A percentile compares a stretch with the other conserved stretches of the same genome.
phyloP scores from a whole-genome alignment of 2,888 invertebrate genomes.

The Pocota personata region DNA sequence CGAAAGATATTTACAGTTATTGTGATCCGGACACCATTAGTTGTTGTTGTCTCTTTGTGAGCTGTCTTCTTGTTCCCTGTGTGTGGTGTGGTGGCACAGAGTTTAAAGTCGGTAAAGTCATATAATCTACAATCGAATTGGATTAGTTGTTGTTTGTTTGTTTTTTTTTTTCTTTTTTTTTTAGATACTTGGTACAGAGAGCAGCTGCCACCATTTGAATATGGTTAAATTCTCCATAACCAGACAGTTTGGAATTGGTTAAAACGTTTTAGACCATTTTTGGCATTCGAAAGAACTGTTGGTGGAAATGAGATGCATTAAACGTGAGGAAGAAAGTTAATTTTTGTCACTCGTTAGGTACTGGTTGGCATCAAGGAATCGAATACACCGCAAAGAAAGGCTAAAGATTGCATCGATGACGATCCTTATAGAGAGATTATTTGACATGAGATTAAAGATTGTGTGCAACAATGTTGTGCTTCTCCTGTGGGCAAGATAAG shows the following conservation, averaged over 20 bases:
- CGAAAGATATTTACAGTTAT: slow-evolving; percentile 66
- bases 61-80: slow-evolving; percentile 21
- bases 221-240: slow-evolving; percentile 57
- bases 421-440: slow-evolving; percentile 53
- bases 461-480: slow-evolving; percentile 28
- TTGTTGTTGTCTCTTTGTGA: slow-evolving; percentile 18
- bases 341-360: slow-evolving; percentile 49
- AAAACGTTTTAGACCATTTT: slow-evolving; percentile 68
- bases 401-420: slow-evolving; percentile 45
- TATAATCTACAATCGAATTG: slow-evolving; percentile 64
- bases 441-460: slow-evolving; percentile 43
- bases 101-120: slow-evolving; percentile 45
- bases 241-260: slow-evolving; percentile 44
- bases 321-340: slow-evolving; percentile 45
- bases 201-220: slow-evolving; percentile 31
- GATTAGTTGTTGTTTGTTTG: slow-evolving; percentile 47
- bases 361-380: not conserved
- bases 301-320: slow-evolving; percentile 58
- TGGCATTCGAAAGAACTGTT: slow-evolving; percentile 28
- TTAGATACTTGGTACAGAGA: not conserved
- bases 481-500: not conserved
- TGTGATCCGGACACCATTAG: slow-evolving; percentile 58
- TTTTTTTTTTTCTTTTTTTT: slow-evolving; percentile 3
- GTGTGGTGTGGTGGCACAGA: slow-evolving; percentile 12
- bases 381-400: not conserved